phyloP scores from a whole-genome alignment of 2,113 vertebrate species.

The Halcyon malimbica region DNA sequence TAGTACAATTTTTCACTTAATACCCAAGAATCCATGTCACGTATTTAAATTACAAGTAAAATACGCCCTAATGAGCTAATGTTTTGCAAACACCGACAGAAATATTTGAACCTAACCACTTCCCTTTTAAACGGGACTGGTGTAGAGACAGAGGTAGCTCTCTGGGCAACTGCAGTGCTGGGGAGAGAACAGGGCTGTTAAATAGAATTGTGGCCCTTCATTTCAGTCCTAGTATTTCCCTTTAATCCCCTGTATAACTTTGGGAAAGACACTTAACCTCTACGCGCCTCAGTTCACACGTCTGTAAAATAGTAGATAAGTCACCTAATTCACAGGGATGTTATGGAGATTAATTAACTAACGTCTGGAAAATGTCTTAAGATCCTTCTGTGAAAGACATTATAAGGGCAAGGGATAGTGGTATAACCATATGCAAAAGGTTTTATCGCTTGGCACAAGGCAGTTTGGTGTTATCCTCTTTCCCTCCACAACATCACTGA shows the following conservation, averaged over 20 bases:
- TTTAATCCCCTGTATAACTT: constrained; percentile 41
- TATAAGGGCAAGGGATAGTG: constrained; percentile 38
- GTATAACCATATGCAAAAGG: background rate
- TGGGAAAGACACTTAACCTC: constrained; percentile 53
- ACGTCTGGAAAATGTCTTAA: constrained; percentile 49
- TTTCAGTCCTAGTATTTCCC: background rate
- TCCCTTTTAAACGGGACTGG: background rate
- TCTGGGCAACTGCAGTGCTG: background rate
- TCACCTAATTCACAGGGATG: constrained; percentile 63
- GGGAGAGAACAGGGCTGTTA: background rate
- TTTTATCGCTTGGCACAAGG: constrained; percentile 34
- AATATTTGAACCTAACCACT: background rate
- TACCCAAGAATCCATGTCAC: background rate
- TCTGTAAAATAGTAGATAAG: constrained; percentile 63
- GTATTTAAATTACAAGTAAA: constrained; percentile 5
- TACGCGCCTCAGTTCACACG: background rate
- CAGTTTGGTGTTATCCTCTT: background rate
- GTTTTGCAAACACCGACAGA: constrained; percentile 5
- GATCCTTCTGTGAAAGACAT: constrained; percentile 58
- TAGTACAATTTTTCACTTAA: background rate
- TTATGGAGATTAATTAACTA: constrained; percentile 70
- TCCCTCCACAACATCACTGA: background rate
- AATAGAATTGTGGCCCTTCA: background rate
- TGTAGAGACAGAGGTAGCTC: background rate
- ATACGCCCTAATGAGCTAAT: constrained; percentile 13